Base-by-base conservation (phyloP, 1,140 invertebrate genomes). In the Octopus bimaculoides region DNA sequence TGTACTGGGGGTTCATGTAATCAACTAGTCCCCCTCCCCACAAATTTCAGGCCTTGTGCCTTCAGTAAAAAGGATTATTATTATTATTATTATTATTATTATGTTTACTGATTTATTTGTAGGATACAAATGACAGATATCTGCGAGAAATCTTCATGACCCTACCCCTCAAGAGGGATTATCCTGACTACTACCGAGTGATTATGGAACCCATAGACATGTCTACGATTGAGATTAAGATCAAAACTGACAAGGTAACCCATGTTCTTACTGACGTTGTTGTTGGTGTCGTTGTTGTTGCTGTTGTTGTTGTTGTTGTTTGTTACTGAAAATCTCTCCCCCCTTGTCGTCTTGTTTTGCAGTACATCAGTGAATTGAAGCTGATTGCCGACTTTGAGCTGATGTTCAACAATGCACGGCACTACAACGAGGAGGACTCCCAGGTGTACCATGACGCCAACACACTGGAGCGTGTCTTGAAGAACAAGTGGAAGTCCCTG, bases 401-500 rank as follows among this genome's bases (percentile, higher is more conserved):
- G 17, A 98, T 99, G 97, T 98, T 99, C 90, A 93, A 93, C 77
- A 99, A 99, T 90, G 98, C 97, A 86, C 93, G 96, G 0, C 94
- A 96, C 85, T 99, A 97, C 88, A 99, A 99, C 89, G 97, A 98
- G 90, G 97, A 98, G 90, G 94, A 95, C 53, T 98, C 97, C 0
- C 93, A 95, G 84, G 97, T 99, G 84, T 98, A 97, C 85, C 95
- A 97, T 86, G 97, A 99, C 91, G 96, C 97, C 1, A 95, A 95
- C 87, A 93, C 94, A 54, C 90, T 99, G 52, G 96, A 98, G 88
- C 93, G 93, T 86, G 93, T 95, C 10, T 90, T 99, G 52, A 94
- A 94, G 86, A 94, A 95, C 75, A 96, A 95, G 89, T 91, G 97
- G 1, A 94, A 93, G 54, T 79, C 79, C 52, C 83, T 90, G 69